Percentiles rank a stretch among this genome's conserved stretches.
phyloP scores from a whole-genome alignment of 2,888 invertebrate genomes.

The Hedya salicella region DNA sequence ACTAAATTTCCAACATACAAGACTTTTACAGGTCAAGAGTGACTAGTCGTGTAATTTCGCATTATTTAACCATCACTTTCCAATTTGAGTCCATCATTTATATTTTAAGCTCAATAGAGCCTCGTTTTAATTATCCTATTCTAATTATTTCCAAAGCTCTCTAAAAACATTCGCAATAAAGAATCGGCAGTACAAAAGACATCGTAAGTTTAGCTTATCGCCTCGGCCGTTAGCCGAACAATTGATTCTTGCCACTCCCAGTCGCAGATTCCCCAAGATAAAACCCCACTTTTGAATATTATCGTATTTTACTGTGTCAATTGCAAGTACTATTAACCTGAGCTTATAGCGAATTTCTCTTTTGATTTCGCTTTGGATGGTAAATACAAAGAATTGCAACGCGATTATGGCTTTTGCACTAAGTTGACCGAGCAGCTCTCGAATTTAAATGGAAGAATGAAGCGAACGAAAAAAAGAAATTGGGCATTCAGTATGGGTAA shows the following conservation, averaged over 20 bases:
- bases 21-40: no score
- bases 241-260: slow-evolving; percentile 73
- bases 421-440: slow-evolving; percentile 31
- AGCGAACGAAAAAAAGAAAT: slow-evolving; percentile 5
- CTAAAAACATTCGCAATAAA: slow-evolving; percentile 64
- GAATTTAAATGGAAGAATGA: slow-evolving; percentile 31
- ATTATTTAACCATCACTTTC: no score
- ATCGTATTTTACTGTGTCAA: slow-evolving; percentile 73
- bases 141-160: slow-evolving; percentile 26
- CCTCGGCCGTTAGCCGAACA: slow-evolving; percentile 76
- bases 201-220: slow-evolving; percentile 80
- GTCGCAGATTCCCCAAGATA: slow-evolving; percentile 65
- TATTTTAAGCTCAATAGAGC: neutral
- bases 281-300: slow-evolving; percentile 68
- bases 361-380: slow-evolving; percentile 23
- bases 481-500: slow-evolving; percentile 1
- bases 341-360: slow-evolving; percentile 27
- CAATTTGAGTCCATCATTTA: no score
- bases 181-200: slow-evolving; percentile 74
- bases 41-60: no score
- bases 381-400: slow-evolving; percentile 28
- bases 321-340: slow-evolving; percentile 54
- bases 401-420: slow-evolving; percentile 34
- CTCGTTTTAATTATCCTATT: slow-evolving; percentile 33
- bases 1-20: no score